Conservation (phyloP, 2,888 invertebrate species). For the Oscheius onirici region DNA sequence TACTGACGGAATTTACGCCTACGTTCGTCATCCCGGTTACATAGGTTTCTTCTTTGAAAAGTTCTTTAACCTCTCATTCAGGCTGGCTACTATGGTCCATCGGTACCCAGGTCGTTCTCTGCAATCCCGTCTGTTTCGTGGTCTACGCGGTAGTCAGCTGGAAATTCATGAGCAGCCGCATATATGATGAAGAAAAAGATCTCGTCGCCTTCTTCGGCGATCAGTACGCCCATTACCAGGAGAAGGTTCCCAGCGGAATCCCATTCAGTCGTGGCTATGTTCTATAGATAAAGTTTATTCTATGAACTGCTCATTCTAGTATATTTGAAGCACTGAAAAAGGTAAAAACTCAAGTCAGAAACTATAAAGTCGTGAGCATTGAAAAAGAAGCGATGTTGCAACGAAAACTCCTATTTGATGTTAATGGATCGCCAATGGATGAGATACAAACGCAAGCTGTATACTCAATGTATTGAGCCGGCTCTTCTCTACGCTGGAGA, state of each 20-base stretch:
- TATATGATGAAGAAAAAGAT: conserved; percentile 74
- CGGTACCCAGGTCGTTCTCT: conserved; percentile 90
- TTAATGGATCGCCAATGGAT: too few relatives aligned
- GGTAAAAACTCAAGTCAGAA: too few relatives aligned
- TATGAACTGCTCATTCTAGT: not conserved
- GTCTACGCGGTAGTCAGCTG: conserved; percentile 86
- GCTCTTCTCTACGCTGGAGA: too few relatives aligned
- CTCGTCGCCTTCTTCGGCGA: conserved; percentile 90
- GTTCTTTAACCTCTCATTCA: conserved; percentile 5
- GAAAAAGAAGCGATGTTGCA: too few relatives aligned
- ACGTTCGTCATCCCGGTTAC: conserved; percentile 93
- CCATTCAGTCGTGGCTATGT: conserved; percentile 83
- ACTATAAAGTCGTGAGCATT: too few relatives aligned
- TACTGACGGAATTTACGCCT: conserved; percentile 86
- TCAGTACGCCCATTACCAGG: conserved; percentile 86
- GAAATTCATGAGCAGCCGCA: conserved; percentile 89
- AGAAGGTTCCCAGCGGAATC: conserved; percentile 83
- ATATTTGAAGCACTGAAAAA: too few relatives aligned
- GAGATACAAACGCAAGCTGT: too few relatives aligned
- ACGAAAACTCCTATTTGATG: too few relatives aligned
- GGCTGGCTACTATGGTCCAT: conserved; percentile 97
- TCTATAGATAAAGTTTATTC: not conserved
- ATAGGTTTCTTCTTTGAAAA: conserved; percentile 77
- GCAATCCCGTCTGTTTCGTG: conserved; percentile 88
- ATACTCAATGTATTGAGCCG: too few relatives aligned